Percentiles rank a stretch among this genome's conserved stretches.
Evolutionary conservation across 2,113 vertebrate species (phyloP).

Genomic region (Cyphomyrus plagiostoma): DNA sequence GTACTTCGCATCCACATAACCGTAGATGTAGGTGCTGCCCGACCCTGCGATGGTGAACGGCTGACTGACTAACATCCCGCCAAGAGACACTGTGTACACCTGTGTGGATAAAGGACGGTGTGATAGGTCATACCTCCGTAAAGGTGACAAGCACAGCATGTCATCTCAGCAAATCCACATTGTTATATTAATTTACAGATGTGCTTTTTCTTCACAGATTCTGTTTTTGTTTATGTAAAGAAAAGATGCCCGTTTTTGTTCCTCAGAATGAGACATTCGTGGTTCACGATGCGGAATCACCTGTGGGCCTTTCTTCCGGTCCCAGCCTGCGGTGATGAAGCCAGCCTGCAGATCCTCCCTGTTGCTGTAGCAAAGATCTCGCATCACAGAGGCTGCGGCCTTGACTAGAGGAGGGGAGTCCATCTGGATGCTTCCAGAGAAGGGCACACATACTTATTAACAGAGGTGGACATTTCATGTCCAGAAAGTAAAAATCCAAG

Average conservation of each 20-base stretch:
- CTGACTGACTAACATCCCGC: slow-evolving; percentile 59
- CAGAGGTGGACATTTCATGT: no score
- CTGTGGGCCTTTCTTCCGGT: slow-evolving; percentile 59
- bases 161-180: neutral
- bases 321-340: slow-evolving; percentile 65
- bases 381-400: slow-evolving; percentile 54
- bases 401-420: slow-evolving; percentile 53
- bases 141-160: neutral
- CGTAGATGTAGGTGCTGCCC: slow-evolving; percentile 63
- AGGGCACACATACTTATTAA: neutral
- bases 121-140: neutral
- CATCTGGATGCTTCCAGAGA: slow-evolving; percentile 55
- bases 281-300: slow-evolving; percentile 27
- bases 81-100: slow-evolving; percentile 60
- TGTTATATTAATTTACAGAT: neutral
- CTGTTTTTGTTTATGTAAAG: neutral
- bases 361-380: slow-evolving; percentile 56
- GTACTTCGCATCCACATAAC: slow-evolving; percentile 63
- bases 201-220: neutral
- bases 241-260: neutral
- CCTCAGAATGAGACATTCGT: neutral
- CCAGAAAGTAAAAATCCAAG: no score
- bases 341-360: slow-evolving; percentile 60
- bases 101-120: slow-evolving; percentile 34
- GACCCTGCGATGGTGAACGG: slow-evolving; percentile 60